Base-by-base conservation (phyloP, 2,113 vertebrate species). In the Spilogale gracilis region DNA sequence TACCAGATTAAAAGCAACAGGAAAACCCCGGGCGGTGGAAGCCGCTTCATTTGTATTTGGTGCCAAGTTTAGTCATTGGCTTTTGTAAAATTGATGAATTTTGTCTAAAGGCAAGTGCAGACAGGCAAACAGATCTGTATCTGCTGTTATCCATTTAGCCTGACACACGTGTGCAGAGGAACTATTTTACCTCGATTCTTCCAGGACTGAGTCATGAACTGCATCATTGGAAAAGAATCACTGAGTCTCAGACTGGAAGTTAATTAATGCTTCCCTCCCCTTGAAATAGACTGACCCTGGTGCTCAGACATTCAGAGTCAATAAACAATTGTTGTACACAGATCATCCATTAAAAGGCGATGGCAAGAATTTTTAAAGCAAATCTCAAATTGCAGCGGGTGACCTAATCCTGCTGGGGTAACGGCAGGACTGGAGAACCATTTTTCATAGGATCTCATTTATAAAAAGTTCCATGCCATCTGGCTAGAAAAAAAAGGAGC, bases 71-170 rank as follows among this genome's bases (percentile, higher is more conserved):
- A 97, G 98, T 95, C 94, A 79, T 98, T 97, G 98, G 98, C 98
- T 98, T 99, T 98, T 97, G 98, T 98, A 98, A 98, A 98, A 98
- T 97, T 98, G 98, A 99, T 99, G 98, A 98, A 99, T 99, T 98
- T 98, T 98, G 98, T 99, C 98, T 98, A 98, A 98, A 98, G 98
- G 98, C 98, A 98, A 99, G 99, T 98, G 99, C 98, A 98, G 99
- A 99, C 99, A 99, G 98, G 98, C 98, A 97, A 99, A 98, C 97
- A 98, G 98, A 99, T 99, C 98, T 98, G 98, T 99, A 99, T 99
- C 98, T 98, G 97, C 98, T 95, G 98, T 98, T 98, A 99, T 99
- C 98, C 98, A 98, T 99, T 99, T 98, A 98, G 98, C 97, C 84
- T 97, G 98, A 98, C 85, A 88, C 98, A 95, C 98, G 94, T 0